Percentiles rank a stretch among this genome's conserved stretches.
These are phyloP conservation scores for Hoplodrina blanda DNA, from an alignment of 2,888 invertebrate genomes.

Conservation along the genomic window DNA sequence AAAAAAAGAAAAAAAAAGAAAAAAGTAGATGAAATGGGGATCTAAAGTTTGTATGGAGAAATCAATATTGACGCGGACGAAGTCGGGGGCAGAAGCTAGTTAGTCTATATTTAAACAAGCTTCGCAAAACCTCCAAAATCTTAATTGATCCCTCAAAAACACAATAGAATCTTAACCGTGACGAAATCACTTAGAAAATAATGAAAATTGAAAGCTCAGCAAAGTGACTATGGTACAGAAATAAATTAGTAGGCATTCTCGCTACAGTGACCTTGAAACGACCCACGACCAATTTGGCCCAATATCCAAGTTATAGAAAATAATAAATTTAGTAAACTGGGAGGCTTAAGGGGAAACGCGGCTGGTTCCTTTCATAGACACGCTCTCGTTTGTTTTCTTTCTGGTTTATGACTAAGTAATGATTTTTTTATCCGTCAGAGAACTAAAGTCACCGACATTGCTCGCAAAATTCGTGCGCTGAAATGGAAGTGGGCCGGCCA, in stretches of 20 bases:
- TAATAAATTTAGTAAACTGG: slow-evolving; percentile 46
- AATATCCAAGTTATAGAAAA: slow-evolving; percentile 54
- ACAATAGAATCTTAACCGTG: slow-evolving; percentile 4
- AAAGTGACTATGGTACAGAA: slow-evolving; percentile 11
- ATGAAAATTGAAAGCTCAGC: slow-evolving; percentile 21
- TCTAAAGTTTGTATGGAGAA: too few species aligned
- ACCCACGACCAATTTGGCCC: slow-evolving; percentile 36
- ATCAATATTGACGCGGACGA: too few species aligned
- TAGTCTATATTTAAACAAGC: background rate
- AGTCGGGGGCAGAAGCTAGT: background rate
- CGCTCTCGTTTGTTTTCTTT: too few species aligned
- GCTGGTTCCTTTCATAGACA: too few species aligned
- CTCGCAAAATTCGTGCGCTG: too few species aligned
- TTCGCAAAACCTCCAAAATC: background rate
- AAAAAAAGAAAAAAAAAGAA: too few species aligned
- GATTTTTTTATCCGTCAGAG: too few species aligned
- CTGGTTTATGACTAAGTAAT: too few species aligned
- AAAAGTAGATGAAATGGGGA: too few species aligned
- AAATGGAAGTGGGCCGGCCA: too few species aligned
- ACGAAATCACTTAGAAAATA: slow-evolving; percentile 18
- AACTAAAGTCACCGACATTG: too few species aligned
- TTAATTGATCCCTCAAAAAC: background rate
- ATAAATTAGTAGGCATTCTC: slow-evolving; percentile 41
- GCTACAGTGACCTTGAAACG: slow-evolving; percentile 23
- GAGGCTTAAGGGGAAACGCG: background rate